A percentile compares a stretch with the other conserved stretches of the same genome.
Conservation (phyloP, 2,888 invertebrate genomes). For the Caenorhabditis japonica region DNA sequence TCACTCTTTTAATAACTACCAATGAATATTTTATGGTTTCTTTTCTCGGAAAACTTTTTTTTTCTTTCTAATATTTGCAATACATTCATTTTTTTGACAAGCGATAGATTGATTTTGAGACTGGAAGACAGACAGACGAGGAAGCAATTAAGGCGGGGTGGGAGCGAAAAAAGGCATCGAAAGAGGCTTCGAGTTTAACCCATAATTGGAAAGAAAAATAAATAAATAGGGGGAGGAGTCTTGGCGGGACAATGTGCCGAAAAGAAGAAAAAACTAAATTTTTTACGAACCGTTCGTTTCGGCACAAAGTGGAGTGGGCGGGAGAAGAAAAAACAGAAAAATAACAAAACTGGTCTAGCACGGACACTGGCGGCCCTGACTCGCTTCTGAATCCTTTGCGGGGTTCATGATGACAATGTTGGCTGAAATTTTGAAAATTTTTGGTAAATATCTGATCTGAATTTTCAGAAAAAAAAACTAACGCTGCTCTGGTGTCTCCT, state of each 20-base stretch:
- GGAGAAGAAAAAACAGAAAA: not conserved
- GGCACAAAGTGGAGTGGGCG: too few relatives aligned
- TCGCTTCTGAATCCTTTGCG: conserved; percentile 25
- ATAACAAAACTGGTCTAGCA: conserved; percentile 12
- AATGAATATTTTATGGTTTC: not conserved
- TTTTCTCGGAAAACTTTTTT: not conserved
- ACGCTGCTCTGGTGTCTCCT: conserved; percentile 52
- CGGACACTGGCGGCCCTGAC: conserved; percentile 32
- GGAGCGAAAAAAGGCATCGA: too few relatives aligned
- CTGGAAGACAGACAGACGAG: not conserved
- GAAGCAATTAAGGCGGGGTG: conserved; percentile 9
- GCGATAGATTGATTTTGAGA: conserved; percentile 10
- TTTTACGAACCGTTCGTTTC: too few relatives aligned
- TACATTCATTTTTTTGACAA: conserved; percentile 14
- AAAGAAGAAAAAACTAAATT: too few relatives aligned
- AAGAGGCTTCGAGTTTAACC: conserved; percentile 25
- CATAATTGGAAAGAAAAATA: conserved; percentile 16
- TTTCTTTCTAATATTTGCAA: conserved; percentile 5
- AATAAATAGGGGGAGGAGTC: conserved; percentile 22
- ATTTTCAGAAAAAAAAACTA: conserved; percentile 6
- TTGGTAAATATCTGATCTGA: not conserved
- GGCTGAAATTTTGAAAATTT: conserved; percentile 30
- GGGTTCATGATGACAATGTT: conserved; percentile 50
- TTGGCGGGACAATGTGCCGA: too few relatives aligned
- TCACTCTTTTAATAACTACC: not conserved